phyloP scores from a whole-genome alignment of 2,888 invertebrate genomes.

The Tetragonula carbonaria region DNA sequence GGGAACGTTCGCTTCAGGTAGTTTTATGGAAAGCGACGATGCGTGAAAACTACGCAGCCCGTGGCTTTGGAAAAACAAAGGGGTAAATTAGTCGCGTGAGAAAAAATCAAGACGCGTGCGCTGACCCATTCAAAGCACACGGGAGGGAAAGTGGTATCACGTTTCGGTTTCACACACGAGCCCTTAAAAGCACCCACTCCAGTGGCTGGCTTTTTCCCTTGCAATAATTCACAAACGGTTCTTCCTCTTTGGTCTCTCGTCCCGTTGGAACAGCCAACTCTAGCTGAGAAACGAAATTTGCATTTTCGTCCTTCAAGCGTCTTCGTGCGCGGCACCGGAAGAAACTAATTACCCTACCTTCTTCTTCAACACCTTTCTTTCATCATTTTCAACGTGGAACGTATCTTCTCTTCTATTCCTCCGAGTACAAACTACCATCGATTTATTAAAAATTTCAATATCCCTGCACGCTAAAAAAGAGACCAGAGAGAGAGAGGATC shows the following conservation, averaged over 20 bases:
- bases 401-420: not conserved
- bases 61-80: conserved; percentile 21
- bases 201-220: conserved; percentile 4
- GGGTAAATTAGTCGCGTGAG: conserved; percentile 51
- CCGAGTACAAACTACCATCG: conserved; percentile 29
- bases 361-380: not conserved
- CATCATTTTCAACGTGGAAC: not conserved
- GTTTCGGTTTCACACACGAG: conserved; percentile 53
- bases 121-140: conserved; percentile 58
- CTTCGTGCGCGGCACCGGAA: not conserved
- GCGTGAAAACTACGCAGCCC: not conserved
- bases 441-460: conserved; percentile 12
- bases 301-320: not conserved
- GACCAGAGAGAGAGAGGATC: not conserved
- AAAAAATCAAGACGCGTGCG: conserved; percentile 53
- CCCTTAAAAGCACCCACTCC: conserved; percentile 20
- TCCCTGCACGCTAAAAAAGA: not conserved
- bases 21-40: not conserved
- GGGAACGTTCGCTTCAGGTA: not conserved
- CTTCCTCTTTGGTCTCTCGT: not conserved
- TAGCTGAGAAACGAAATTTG: not conserved
- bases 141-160: conserved; percentile 49
- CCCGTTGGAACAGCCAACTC: not conserved
- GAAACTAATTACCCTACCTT: not conserved
- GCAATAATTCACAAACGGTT: conserved; percentile 14